A percentile compares a stretch with the other conserved stretches of the same genome.
These are phyloP conservation scores for Cinara cedri DNA, from an alignment of 2,888 invertebrate species.

Conservation along the genomic window DNA sequence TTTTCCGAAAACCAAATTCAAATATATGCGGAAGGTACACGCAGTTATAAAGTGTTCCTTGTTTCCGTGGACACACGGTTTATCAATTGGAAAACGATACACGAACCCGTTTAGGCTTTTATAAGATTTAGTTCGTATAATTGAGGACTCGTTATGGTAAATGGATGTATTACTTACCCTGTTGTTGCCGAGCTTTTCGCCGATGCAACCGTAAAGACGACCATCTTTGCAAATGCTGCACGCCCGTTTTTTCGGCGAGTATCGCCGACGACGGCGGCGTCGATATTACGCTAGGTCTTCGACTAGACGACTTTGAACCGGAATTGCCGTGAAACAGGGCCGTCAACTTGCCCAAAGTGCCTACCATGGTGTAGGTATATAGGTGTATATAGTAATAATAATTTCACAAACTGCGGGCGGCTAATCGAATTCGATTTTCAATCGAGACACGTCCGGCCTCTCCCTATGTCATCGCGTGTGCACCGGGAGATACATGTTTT, in stretches of 20 bases:
- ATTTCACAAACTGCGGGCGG: background rate
- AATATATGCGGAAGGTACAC: too few species aligned
- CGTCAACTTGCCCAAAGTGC: conserved; percentile 65
- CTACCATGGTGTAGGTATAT: conserved; percentile 65
- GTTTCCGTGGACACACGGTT: too few species aligned
- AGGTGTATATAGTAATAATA: conserved; percentile 5
- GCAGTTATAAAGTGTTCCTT: too few species aligned
- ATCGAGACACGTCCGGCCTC: conserved; percentile 34
- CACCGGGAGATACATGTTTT: background rate
- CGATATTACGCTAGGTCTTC: conserved; percentile 36
- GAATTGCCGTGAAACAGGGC: conserved; percentile 46
- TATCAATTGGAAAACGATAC: too few species aligned
- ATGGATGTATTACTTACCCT: conserved; percentile 42
- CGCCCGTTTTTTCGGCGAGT: conserved; percentile 17
- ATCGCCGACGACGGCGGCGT: conserved; percentile 27
- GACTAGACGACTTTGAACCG: conserved; percentile 34
- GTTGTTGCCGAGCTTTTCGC: conserved; percentile 52
- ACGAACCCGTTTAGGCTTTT: too few species aligned
- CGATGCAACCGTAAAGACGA: conserved; percentile 49
- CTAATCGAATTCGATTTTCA: conserved; percentile 6
- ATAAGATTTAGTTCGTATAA: too few species aligned
- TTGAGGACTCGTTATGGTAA: too few species aligned
- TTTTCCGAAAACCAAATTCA: too few species aligned
- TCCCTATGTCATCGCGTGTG: conserved; percentile 15
- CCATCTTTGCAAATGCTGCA: conserved; percentile 46